Percentiles rank a stretch among this genome's conserved stretches.
phyloP scores from a whole-genome alignment of 2,888 invertebrate genomes.

The Galerucella calmariensis region DNA sequence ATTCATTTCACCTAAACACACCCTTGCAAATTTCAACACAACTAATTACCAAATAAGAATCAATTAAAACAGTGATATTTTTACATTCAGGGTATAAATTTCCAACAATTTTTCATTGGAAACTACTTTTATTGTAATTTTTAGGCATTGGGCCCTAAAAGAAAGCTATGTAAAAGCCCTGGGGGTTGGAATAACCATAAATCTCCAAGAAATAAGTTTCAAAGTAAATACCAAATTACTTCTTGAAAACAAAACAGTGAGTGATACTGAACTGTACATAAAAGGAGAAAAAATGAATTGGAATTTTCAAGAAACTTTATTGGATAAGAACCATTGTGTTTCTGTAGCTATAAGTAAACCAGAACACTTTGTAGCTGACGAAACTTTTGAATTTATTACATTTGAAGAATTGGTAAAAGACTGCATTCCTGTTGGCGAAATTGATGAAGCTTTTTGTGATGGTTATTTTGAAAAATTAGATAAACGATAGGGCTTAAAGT shows the following conservation, averaged over 20 bases:
- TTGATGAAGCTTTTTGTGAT: slow-evolving; percentile 69
- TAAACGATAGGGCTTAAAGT: slow-evolving; percentile 44
- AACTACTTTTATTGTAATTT: slow-evolving; percentile 21
- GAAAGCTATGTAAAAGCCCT: slow-evolving; percentile 94
- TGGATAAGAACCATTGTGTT: slow-evolving; percentile 82
- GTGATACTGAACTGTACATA: slow-evolving; percentile 75
- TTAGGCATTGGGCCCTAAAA: slow-evolving; percentile 89
- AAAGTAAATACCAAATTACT: slow-evolving; percentile 70
- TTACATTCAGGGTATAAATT: not conserved
- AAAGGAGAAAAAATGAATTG: slow-evolving; percentile 72
- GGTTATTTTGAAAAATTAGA: slow-evolving; percentile 71
- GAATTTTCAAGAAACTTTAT: slow-evolving; percentile 85
- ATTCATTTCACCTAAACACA: too few species aligned
- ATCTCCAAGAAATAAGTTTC: slow-evolving; percentile 83
- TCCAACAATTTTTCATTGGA: not conserved
- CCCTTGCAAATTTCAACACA: too few species aligned
- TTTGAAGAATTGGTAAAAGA: slow-evolving; percentile 72
- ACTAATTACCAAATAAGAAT: too few species aligned
- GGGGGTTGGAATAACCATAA: slow-evolving; percentile 85
- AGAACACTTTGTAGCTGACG: slow-evolving; percentile 36
- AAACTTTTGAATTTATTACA: slow-evolving; percentile 68
- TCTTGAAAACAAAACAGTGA: slow-evolving; percentile 64
- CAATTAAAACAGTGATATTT: not conserved
- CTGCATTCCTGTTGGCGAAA: slow-evolving; percentile 66
- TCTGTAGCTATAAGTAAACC: slow-evolving; percentile 74